Percentiles rank a stretch among this genome's conserved stretches.
phyloP scores from a whole-genome alignment of 2,797 vertebrate genomes.

The Masticophis lateralis region DNA sequence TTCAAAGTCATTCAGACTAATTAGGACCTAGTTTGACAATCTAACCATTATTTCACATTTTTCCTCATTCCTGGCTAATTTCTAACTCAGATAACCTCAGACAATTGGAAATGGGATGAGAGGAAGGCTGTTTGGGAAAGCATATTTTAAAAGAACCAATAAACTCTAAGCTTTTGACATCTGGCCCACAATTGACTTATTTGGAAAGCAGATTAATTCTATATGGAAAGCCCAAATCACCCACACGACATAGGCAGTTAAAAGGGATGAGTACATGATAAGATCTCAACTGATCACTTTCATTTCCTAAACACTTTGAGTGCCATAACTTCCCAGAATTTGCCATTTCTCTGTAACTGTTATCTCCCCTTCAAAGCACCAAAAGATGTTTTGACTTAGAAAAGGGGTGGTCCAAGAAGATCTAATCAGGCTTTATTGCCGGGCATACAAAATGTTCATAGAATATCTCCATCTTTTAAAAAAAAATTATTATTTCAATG shows the following conservation, averaged over 20 bases:
- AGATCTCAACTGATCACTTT: conserved; percentile 65
- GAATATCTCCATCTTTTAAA: conserved; percentile 68
- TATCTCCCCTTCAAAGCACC: conserved; percentile 61
- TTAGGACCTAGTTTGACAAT: background rate
- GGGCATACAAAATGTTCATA: conserved; percentile 73
- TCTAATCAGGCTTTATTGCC: conserved; percentile 91
- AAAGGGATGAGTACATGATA: conserved; percentile 43
- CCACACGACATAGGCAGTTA: conserved; percentile 26
- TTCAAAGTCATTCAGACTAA: background rate
- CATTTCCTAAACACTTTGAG: conserved; percentile 72
- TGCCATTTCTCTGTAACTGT: conserved; percentile 63
- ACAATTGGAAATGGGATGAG: background rate
- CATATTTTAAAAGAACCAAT: background rate
- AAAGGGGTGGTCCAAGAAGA: conserved; percentile 50
- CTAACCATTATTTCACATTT: background rate
- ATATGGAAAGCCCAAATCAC: conserved; percentile 30
- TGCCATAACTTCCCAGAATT: conserved; percentile 58
- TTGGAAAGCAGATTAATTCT: conserved; percentile 15
- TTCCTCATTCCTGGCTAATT: background rate
- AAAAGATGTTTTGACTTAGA: conserved; percentile 48
- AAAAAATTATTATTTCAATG: conserved; percentile 75
- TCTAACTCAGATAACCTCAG: background rate
- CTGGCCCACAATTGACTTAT: background rate
- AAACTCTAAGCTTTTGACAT: background rate
- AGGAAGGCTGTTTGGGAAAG: background rate